These are phyloP conservation scores for Aythya baeri DNA, from an alignment of 2,113 vertebrate species.

Conservation along the genomic window DNA sequence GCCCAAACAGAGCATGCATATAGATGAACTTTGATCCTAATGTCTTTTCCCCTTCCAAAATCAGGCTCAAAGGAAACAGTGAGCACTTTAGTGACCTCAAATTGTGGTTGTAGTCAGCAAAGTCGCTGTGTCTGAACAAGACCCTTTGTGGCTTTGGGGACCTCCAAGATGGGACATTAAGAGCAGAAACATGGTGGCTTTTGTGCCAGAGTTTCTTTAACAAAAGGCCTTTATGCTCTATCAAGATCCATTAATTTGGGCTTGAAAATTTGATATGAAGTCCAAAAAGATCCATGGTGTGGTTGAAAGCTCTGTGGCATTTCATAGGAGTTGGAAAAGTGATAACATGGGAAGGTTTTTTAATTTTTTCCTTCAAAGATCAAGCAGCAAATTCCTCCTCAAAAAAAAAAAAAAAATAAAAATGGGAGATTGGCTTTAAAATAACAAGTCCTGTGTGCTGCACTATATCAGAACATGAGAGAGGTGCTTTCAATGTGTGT, in stretches of 20 bases:
- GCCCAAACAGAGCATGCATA: not conserved
- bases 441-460: not conserved
- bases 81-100: not conserved
- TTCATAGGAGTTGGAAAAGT: rapidly evolving
- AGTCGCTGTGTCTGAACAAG: rapidly evolving
- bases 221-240: not conserved
- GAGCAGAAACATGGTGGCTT: not conserved
- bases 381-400: not conserved
- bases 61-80: not conserved
- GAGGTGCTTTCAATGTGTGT: not conserved
- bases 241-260: not conserved
- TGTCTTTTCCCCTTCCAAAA: not conserved
- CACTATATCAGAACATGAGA: no score
- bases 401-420: not conserved
- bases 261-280: rapidly evolving
- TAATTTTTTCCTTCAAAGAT: not conserved
- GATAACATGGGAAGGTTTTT: no score
- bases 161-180: not conserved
- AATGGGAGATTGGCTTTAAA: not conserved
- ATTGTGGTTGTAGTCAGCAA: slow-evolving; percentile 56
- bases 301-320: rapidly evolving
- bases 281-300: not conserved
- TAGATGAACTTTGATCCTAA: not conserved
- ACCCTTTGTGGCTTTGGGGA: not conserved
- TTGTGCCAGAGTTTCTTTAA: rapidly evolving